Base-by-base conservation (phyloP, 2,888 invertebrate species). In the Ferdinandea cuprea region DNA sequence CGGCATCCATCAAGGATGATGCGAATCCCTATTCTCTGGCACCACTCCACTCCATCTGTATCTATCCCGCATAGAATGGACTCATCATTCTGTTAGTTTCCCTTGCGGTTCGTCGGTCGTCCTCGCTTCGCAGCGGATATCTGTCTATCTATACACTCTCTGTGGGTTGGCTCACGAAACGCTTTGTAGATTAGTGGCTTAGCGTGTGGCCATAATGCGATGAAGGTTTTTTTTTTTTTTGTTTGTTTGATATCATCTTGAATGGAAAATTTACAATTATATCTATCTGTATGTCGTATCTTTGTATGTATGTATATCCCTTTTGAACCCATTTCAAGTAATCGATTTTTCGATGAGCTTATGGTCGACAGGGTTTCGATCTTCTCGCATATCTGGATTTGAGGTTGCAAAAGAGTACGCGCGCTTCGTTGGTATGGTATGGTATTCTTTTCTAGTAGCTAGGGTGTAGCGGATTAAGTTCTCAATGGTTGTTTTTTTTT, bases 321-420 rank as follows among this genome's bases (percentile, higher is more conserved):
- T 35, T 44, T 76, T 76, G 61, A 69, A 76, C 69, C 69, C 69
- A 76, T 69, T 61, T 76, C 69, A 54, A 56, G 63, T 61, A 56
- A 77, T 77, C 77, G 77, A 71, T 77, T 77, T 63, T 21, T 32
- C 54, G 71, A 77, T 69, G 77, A 77, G 71, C 77, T 77, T 71
- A 77, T 56, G 61, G 54, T 61, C 56, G 71, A 77, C 69, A 77
- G 61, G 48, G 65, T 58, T 72, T 78, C 72, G 72, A 78, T 72
- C 77, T 71, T 61, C 46, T 71, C 48, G 11, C 69, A 56, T 71
- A 63, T 77, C 30, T 54, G 61, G 59, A 69, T 77, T 48, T 69
- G 32, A 15, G 61, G 54, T 61, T 46, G 44, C 15, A 40, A 46
- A n/a, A n/a, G n/a, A 40, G 69, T 35, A 71, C 63, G 25, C 32